Evolutionary conservation across 1,140 invertebrate species (phyloP).

Genomic region (Mercenaria mercenaria): DNA sequence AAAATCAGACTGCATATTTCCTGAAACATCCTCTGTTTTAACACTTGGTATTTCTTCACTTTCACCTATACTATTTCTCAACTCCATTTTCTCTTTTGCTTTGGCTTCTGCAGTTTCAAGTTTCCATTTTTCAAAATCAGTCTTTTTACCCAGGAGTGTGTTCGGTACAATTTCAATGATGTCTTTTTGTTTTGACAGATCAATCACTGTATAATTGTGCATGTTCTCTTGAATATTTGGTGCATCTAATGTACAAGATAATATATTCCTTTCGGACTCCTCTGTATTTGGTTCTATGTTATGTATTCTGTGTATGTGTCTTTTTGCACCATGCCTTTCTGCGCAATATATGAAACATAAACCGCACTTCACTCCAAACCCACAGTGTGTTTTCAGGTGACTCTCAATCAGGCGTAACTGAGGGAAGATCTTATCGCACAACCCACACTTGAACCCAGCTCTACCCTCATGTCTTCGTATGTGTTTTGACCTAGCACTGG

Average conservation of each 20-base stretch:
- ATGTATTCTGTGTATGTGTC: slow-evolving; percentile 65
- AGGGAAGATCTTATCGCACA: slow-evolving; percentile 58
- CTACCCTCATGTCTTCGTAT: slow-evolving; percentile 55
- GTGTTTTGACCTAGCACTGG: slow-evolving; percentile 62
- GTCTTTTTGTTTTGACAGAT: slow-evolving; percentile 37
- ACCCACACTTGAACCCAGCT: slow-evolving; percentile 47
- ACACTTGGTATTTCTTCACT: slow-evolving; percentile 3
- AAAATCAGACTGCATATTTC: not conserved
- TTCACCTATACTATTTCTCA: slow-evolving; percentile 13
- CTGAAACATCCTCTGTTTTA: not conserved
- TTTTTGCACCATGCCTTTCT: slow-evolving; percentile 55
- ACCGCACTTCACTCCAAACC: slow-evolving; percentile 58
- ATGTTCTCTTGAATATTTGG: slow-evolving; percentile 37
- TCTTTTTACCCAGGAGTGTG: slow-evolving; percentile 8
- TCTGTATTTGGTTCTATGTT: slow-evolving; percentile 51
- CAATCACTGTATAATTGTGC: slow-evolving; percentile 48
- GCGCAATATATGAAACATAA: slow-evolving; percentile 61
- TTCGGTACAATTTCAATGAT: slow-evolving; percentile 52
- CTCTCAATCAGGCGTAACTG: slow-evolving; percentile 58
- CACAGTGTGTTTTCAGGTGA: slow-evolving; percentile 58
- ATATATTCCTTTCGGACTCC: slow-evolving; percentile 37
- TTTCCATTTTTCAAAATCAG: slow-evolving; percentile 54
- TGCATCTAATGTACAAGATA: slow-evolving; percentile 41
- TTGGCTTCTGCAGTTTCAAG: slow-evolving; percentile 6
- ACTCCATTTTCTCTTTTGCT: slow-evolving; percentile 20